Evolutionary conservation across 2,888 invertebrate species (phyloP).

Genomic region (Apotomis capreana): DNA sequence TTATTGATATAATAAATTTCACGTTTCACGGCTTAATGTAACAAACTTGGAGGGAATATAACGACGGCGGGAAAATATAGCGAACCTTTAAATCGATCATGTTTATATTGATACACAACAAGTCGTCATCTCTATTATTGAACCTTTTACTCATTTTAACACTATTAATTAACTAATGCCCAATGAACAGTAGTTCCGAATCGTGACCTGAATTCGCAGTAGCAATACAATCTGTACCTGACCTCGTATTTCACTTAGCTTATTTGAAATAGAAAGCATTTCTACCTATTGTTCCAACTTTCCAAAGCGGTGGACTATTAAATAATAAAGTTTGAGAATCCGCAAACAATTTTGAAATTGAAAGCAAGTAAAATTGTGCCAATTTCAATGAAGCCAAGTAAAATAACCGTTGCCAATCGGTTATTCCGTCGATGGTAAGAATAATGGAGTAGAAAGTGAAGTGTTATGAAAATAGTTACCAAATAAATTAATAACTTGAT

Average conservation of each 20-base stretch:
- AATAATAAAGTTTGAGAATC: constrained; percentile 15
- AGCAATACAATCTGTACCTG: constrained; percentile 10
- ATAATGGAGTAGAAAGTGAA: constrained; percentile 29
- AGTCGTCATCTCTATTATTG: too few relatives aligned
- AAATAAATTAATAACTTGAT: constrained; percentile 17
- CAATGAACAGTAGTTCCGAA: constrained; percentile 25
- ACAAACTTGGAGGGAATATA: too few relatives aligned
- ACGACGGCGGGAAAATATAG: too few relatives aligned
- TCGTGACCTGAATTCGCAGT: constrained; percentile 15
- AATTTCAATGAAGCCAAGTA: constrained; percentile 17
- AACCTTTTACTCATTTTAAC: background rate
- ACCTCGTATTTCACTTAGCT: constrained; percentile 27
- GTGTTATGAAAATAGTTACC: constrained; percentile 1
- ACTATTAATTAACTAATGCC: background rate
- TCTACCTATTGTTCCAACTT: constrained; percentile 34
- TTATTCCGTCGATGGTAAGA: constrained; percentile 2
- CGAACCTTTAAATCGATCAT: too few relatives aligned
- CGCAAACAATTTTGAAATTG: constrained; percentile 14
- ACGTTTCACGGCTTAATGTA: too few relatives aligned
- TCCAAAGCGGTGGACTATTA: constrained; percentile 29
- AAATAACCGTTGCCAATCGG: constrained; percentile 19
- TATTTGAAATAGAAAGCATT: constrained; percentile 41
- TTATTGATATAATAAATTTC: too few relatives aligned
- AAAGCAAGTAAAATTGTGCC: constrained; percentile 19
- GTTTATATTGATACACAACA: too few relatives aligned